phyloP scores from a whole-genome alignment of 2,888 invertebrate genomes.

The Pachliopta kotzebuea region DNA sequence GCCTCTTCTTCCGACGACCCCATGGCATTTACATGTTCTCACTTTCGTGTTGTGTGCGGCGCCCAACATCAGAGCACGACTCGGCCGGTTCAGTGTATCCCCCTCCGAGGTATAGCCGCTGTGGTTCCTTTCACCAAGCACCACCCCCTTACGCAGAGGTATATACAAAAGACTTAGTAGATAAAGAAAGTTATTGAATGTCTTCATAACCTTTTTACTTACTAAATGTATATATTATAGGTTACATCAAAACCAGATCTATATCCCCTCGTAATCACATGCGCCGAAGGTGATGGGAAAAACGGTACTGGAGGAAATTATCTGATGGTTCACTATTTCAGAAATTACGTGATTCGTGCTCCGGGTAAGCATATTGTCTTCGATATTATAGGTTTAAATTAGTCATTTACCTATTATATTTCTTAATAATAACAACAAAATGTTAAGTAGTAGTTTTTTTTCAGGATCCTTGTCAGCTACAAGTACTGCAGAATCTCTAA shows the following conservation, averaged over 20 bases:
- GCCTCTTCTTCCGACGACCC: slow-evolving; percentile 61
- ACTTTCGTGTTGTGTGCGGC: slow-evolving; percentile 66
- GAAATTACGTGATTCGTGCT: slow-evolving; percentile 88
- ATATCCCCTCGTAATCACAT: slow-evolving; percentile 91
- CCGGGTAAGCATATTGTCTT: slow-evolving; percentile 80
- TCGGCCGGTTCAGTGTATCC: slow-evolving; percentile 90
- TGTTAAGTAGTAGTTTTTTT: slow-evolving; percentile 36
- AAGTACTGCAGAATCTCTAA: slow-evolving; percentile 92
- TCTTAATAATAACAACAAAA: not conserved
- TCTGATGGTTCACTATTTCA: slow-evolving; percentile 91
- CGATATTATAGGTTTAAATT: too few species aligned
- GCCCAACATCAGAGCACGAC: slow-evolving; percentile 84
- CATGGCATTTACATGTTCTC: slow-evolving; percentile 57
- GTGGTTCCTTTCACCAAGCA: slow-evolving; percentile 90
- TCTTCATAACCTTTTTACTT: not conserved
- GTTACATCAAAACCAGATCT: slow-evolving; percentile 92
- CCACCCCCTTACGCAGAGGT: slow-evolving; percentile 94
- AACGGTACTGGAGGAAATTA: slow-evolving; percentile 85
- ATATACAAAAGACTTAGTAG: slow-evolving; percentile 32
- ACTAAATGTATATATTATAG: slow-evolving; percentile 58
- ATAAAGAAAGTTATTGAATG: too few species aligned
- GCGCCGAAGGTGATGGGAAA: slow-evolving; percentile 83
- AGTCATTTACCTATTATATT: too few species aligned
- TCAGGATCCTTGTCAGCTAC: slow-evolving; percentile 89
- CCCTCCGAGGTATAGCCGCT: slow-evolving; percentile 91